Conservation (phyloP, 2,797 vertebrate species). For the Hypotaenidia philippensis region DNA sequence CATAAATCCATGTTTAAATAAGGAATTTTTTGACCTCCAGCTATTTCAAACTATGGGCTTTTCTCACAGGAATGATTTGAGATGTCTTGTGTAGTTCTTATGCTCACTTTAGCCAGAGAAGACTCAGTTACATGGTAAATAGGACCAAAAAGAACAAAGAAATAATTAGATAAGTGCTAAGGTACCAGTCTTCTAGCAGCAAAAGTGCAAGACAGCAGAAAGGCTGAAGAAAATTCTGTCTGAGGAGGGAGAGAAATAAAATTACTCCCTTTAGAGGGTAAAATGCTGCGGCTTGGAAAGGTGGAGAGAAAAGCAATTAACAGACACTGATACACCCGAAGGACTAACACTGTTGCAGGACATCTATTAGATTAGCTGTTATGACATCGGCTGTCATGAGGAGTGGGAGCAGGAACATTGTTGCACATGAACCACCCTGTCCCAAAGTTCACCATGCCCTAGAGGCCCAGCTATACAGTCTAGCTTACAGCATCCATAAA, state of each 20-base stretch:
- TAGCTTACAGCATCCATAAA: neutral
- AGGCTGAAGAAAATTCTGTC: neutral
- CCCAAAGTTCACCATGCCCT: neutral
- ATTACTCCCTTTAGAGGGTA: neutral
- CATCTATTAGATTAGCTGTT: neutral
- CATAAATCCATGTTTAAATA: neutral
- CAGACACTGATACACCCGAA: neutral
- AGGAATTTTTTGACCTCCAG: neutral
- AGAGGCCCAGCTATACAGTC: rapidly evolving
- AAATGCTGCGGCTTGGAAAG: neutral
- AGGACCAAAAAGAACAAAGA: neutral
- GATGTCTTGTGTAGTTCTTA: neutral
- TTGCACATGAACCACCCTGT: neutral
- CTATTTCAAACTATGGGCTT: neutral
- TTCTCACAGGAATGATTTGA: neutral
- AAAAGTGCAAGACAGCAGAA: neutral
- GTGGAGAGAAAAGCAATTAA: neutral
- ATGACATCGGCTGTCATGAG: neutral
- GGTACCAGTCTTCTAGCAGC: neutral
- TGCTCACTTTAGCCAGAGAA: neutral
- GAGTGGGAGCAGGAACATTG: neutral
- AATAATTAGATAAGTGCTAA: neutral
- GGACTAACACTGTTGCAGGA: neutral
- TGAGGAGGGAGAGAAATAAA: neutral
- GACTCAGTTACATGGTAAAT: neutral